Conservation (phyloP, 2,888 invertebrate species). For the Lampropteryx suffumata region DNA sequence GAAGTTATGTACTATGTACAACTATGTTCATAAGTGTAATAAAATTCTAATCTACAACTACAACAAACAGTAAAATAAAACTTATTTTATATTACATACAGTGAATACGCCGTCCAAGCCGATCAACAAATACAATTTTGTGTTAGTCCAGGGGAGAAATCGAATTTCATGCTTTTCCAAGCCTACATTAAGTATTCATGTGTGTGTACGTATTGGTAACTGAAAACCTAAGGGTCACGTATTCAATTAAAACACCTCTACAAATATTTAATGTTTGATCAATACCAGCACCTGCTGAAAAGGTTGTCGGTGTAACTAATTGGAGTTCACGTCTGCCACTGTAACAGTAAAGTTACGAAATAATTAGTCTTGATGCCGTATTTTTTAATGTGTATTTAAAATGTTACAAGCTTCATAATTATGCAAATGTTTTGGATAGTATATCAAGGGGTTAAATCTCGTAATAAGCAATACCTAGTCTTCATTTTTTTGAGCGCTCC, state of each 20-base stretch:
- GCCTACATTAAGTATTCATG: constrained; percentile 22
- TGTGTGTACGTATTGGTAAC: constrained; percentile 15
- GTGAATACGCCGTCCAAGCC: no score
- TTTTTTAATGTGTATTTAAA: background rate
- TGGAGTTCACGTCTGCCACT: constrained; percentile 2
- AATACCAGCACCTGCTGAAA: constrained; percentile 20
- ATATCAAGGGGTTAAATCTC: no score
- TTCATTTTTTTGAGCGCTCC: no score
- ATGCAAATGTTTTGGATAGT: no score
- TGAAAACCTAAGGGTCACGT: constrained; percentile 20
- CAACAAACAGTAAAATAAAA: no score
- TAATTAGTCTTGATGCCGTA: background rate
- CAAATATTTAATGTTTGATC: constrained; percentile 26
- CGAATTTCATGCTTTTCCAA: constrained; percentile 13
- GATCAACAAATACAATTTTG: background rate
- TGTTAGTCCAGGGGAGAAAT: constrained; percentile 17
- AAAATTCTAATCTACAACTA: no score
- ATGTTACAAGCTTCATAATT: no score
- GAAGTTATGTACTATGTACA: no score
- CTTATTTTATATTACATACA: no score
- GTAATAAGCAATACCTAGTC: no score
- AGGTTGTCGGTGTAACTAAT: constrained; percentile 15
- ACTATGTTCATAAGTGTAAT: no score
- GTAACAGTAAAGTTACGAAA: background rate
- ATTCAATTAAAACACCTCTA: constrained; percentile 27